Percentiles rank a stretch among this genome's conserved stretches.
phyloP scores from a whole-genome alignment of 1,140 invertebrate species.

The Rhopalosiphum maidis region DNA sequence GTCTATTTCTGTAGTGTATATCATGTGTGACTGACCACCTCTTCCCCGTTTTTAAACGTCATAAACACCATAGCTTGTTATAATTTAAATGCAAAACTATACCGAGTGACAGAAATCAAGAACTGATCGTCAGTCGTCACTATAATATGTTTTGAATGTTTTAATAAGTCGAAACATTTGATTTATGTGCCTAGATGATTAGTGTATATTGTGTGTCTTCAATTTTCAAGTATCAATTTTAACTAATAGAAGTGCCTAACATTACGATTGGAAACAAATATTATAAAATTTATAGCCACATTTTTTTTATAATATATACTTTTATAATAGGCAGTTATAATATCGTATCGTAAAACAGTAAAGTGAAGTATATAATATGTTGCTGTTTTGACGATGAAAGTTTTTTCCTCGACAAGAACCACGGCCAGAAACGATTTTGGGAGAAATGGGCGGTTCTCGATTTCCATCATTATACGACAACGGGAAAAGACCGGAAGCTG shows the following conservation, averaged over 20 bases:
- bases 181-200: neutral
- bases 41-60: neutral
- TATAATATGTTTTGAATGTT: neutral
- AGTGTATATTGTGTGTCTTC: neutral
- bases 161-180: neutral
- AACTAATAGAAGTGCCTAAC: too few species aligned
- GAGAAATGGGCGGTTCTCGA: neutral
- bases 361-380: neutral
- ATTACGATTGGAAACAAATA: too few species aligned
- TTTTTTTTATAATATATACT: too few species aligned
- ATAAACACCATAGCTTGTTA: neutral
- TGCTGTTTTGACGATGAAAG: neutral
- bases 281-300: too few species aligned
- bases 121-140: neutral
- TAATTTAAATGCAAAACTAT: neutral
- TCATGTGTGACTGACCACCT: too few species aligned
- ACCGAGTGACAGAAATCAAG: too few species aligned
- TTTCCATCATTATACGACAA: neutral
- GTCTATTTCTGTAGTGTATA: neutral
- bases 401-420: neutral
- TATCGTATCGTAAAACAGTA: neutral
- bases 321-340: neutral
- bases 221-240: neutral
- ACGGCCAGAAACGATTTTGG: neutral
- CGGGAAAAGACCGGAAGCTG: slow-evolving; percentile 12